phyloP scores from a whole-genome alignment of 2,113 vertebrate genomes.

The Acrocephalus kingi region DNA sequence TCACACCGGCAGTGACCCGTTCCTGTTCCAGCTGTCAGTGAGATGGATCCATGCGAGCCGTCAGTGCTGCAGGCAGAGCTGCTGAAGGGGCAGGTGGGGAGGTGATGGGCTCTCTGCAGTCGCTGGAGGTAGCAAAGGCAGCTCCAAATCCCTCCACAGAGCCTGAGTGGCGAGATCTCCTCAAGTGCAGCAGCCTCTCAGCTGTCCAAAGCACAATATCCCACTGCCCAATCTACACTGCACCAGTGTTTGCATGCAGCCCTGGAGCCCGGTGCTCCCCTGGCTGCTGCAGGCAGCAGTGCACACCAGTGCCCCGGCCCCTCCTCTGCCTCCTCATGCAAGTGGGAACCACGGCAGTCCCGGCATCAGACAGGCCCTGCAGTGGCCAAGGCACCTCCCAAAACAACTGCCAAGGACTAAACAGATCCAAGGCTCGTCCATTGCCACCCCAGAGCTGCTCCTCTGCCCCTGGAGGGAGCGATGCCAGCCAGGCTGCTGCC shows the following conservation, averaged over 20 bases:
- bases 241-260: background rate
- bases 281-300: accelerated
- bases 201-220: background rate
- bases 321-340: background rate
- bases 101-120: accelerated
- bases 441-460: background rate
- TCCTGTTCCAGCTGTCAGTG: accelerated
- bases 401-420: background rate
- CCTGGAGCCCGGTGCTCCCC: background rate
- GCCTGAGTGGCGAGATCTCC: accelerated
- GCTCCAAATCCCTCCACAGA: background rate
- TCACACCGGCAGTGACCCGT: accelerated
- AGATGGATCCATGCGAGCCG: accelerated
- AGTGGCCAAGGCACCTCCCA: background rate
- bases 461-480: background rate
- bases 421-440: background rate
- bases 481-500: background rate
- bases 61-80: accelerated
- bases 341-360: background rate
- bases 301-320: accelerated
- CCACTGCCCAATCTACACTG: accelerated
- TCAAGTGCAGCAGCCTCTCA: accelerated
- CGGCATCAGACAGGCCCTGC: background rate
- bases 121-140: background rate
- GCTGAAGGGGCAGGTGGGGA: background rate